These are phyloP conservation scores for Tipula lateralis DNA, from an alignment of 2,888 invertebrate genomes.

Conservation along the genomic window DNA sequence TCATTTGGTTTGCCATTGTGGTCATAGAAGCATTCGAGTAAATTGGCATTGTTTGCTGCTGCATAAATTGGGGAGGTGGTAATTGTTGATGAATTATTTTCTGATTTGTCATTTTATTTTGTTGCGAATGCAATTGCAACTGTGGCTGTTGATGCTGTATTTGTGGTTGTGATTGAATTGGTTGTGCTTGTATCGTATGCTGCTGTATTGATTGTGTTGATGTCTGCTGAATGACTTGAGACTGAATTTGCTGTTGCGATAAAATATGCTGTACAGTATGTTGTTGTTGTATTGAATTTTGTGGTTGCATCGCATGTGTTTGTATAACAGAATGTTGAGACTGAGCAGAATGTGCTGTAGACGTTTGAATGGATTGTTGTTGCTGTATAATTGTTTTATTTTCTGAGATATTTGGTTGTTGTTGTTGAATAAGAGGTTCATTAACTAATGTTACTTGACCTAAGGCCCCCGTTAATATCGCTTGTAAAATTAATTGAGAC, in stretches of 20 bases:
- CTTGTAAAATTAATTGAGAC: slow-evolving; percentile 48
- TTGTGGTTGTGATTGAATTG: slow-evolving; percentile 31
- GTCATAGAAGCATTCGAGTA: background rate
- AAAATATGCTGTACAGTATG: background rate
- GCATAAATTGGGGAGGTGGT: background rate
- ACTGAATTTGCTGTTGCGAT: background rate
- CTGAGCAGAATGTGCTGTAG: background rate
- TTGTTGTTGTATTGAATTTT: slow-evolving; percentile 32
- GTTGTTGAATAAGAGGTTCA: slow-evolving; percentile 38
- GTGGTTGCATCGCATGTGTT: slow-evolving; percentile 33
- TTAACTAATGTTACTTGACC: slow-evolving; percentile 49
- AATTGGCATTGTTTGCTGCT: slow-evolving; percentile 25
- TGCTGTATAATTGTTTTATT: background rate
- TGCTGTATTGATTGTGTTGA: slow-evolving; percentile 24
- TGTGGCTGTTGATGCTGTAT: slow-evolving; percentile 35
- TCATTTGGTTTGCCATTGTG: background rate
- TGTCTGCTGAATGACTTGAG: slow-evolving; percentile 27
- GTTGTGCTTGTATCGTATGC: slow-evolving; percentile 35
- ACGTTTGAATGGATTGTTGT: background rate
- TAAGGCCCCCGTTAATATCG: slow-evolving; percentile 47
- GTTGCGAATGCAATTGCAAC: slow-evolving; percentile 33
- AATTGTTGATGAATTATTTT: slow-evolving; percentile 32
- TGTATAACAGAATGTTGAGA: background rate
- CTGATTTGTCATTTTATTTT: slow-evolving; percentile 29
- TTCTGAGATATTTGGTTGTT: slow-evolving; percentile 30